Conservation (phyloP, 1,140 invertebrate species). For the Melanaphis sacchari region DNA sequence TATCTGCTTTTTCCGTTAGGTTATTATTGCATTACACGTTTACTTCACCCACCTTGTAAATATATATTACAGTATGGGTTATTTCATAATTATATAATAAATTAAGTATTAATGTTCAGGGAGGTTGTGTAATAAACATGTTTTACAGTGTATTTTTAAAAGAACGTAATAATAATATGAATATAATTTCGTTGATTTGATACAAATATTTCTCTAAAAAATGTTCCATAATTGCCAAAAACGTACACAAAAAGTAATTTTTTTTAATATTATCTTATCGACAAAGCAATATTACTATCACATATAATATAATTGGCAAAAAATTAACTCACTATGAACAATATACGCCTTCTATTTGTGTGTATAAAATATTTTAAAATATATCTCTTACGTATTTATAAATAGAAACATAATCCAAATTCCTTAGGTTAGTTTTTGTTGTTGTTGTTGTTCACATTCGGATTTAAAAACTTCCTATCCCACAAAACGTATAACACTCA, state of each 20-base stretch:
- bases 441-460: not conserved
- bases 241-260: not conserved
- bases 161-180: not conserved
- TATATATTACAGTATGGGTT: not conserved
- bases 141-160: not conserved
- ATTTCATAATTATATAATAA: too few species aligned
- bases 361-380: not conserved
- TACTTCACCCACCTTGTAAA: not conserved
- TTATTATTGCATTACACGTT: not conserved
- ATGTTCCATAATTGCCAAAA: not conserved
- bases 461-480: conserved; percentile 9
- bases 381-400: not conserved
- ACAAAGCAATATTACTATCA: not conserved
- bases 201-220: not conserved
- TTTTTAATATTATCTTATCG: not conserved
- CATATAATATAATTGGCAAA: not conserved
- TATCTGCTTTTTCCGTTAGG: not conserved
- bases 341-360: not conserved
- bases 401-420: not conserved
- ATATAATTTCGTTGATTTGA: not conserved
- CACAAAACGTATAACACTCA: not conserved
- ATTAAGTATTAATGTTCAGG: not conserved
- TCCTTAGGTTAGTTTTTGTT: conserved; percentile 13
- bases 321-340: not conserved
- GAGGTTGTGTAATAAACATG: not conserved